Percentiles rank a stretch among this genome's conserved stretches.
Conservation (phyloP, 2,888 invertebrate genomes). For the Xestia xanthographa region DNA sequence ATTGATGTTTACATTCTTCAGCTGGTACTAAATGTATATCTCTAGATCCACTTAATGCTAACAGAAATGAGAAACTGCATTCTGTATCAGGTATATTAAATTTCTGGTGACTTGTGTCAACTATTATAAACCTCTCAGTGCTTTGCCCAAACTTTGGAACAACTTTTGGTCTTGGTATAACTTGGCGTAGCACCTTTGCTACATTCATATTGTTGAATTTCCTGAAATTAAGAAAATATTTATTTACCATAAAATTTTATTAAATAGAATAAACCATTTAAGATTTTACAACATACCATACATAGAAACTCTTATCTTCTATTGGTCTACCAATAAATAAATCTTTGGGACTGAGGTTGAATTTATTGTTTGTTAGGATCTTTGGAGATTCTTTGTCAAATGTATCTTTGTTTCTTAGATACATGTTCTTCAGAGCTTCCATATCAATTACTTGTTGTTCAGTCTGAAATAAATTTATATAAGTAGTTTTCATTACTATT, state of each 20-base stretch:
- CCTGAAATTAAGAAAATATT: conserved; percentile 87
- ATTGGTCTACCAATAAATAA: conserved; percentile 75
- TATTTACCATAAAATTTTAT: not conserved
- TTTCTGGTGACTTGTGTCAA: conserved; percentile 92
- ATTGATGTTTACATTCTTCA: conserved; percentile 93
- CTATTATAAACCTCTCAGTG: conserved; percentile 94
- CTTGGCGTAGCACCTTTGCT: conserved; percentile 92
- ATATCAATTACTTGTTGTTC: conserved; percentile 90
- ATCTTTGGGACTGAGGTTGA: conserved; percentile 81
- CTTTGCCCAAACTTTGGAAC: conserved; percentile 94
- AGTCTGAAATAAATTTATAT: conserved; percentile 84
- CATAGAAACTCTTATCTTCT: conserved; percentile 74
- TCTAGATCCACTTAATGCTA: conserved; percentile 93
- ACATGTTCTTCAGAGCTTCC: conserved; percentile 90
- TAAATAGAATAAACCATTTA: too few relatives aligned
- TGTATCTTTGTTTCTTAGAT: conserved; percentile 89
- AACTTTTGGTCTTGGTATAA: conserved; percentile 93
- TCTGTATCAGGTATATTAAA: conserved; percentile 95
- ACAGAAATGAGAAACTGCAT: conserved; percentile 94
- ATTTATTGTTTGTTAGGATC: conserved; percentile 85
- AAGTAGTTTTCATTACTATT: not conserved
- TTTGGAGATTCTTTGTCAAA: conserved; percentile 92
- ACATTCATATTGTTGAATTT: conserved; percentile 94
- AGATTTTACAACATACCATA: conserved; percentile 74
- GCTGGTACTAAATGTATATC: conserved; percentile 94